phyloP scores from a whole-genome alignment of 2,113 vertebrate species.

The Tinamus guttatus region DNA sequence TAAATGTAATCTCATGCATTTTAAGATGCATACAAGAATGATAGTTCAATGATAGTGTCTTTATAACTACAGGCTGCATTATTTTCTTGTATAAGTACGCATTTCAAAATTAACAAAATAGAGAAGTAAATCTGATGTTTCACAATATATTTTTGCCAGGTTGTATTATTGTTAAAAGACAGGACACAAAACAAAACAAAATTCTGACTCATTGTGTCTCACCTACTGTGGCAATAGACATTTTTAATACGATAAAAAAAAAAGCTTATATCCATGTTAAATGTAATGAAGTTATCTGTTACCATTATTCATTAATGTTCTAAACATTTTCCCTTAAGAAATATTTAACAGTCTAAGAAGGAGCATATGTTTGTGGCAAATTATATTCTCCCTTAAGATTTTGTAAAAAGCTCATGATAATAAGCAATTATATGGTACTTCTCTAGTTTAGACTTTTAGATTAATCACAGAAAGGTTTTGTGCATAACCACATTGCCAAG shows the following conservation, averaged over 20 bases:
- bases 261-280: not conserved
- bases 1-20: not conserved
- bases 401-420: constrained; percentile 34
- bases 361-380: constrained; percentile 46
- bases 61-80: not conserved
- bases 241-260: constrained; percentile 3
- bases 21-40: not conserved
- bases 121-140: not conserved
- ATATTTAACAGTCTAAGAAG: constrained; percentile 35
- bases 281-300: constrained; percentile 23
- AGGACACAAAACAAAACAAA: not conserved
- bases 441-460: constrained; percentile 43
- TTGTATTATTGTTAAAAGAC: not conserved
- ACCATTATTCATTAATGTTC: constrained; percentile 35
- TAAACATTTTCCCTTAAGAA: constrained; percentile 10
- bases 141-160: not conserved
- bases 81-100: not conserved
- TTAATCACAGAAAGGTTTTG: constrained; percentile 37
- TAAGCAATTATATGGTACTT: constrained; percentile 19
- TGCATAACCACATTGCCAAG: constrained; percentile 4
- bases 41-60: not conserved
- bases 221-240: not conserved
- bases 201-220: not conserved
- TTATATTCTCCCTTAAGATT: constrained; percentile 37
- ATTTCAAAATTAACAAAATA: not conserved